Base-by-base conservation (phyloP, 2,888 invertebrate genomes). In the Thymelicus sylvestris region DNA sequence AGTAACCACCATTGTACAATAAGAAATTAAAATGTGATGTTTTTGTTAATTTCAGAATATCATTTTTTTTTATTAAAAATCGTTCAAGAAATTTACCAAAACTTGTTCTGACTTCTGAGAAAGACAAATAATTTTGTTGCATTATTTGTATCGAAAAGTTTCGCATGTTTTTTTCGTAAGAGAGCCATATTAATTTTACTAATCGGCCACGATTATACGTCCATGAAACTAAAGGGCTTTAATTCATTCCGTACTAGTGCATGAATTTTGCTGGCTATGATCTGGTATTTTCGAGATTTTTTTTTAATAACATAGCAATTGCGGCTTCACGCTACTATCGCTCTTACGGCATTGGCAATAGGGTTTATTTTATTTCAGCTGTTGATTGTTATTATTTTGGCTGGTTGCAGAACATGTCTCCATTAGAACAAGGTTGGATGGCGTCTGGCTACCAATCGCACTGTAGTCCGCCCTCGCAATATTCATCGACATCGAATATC, bases 361-460 rank as follows among this genome's bases (percentile, higher is more conserved):
- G 19, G 62, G 62, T 62, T 61, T n/a, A 15, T 15, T 52, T 70
- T 65, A 38, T 66, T 71, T 61, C 71, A 66, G 66, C 71, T 62
- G 66, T 71, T 66, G 55, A 71, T 66, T 66, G 52, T 72, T 50
- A 19, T 59, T 48, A 48, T 77, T 83, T 74, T 81, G 76, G 66
- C 79, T 86, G 81, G 71, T 92, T 90, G 19, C 93, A 93, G 93
- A 93, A 90, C 57, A 90, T 93, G 89, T 91, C 93, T 7, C 90
- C 93, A 13, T 80, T 96, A 89, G 96, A 96, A 82, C 96, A 96
- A 85, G 95, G 92, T 81, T 95, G 95, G 94, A 95, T 95, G 85
- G 93, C 95, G 83, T 94, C 95, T 66, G 90, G 90, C 69, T 94
- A 94, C 84, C 94, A 94, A 81, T 88, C 93, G 44, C 92, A 92